Conservation (phyloP, 2,797 vertebrate species). For the Vespertilio murinus region DNA sequence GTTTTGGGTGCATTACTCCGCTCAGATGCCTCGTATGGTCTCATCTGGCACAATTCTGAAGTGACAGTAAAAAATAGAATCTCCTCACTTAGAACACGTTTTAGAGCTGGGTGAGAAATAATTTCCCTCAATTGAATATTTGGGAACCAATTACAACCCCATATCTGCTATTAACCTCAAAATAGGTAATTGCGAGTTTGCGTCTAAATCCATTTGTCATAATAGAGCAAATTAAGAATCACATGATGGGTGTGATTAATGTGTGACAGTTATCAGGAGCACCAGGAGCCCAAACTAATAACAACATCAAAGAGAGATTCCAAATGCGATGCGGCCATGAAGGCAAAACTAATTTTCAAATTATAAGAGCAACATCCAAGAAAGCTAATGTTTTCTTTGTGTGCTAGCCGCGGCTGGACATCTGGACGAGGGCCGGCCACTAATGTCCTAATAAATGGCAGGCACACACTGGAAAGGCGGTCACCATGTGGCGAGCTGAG, state of each 20-base stretch:
- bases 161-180: conserved; percentile 75
- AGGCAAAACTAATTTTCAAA: conserved; percentile 70
- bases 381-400: conserved; percentile 65
- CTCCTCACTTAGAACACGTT: conserved; percentile 72
- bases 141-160: conserved; percentile 75
- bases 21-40: conserved; percentile 49
- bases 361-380: conserved; percentile 67
- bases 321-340: conserved; percentile 65
- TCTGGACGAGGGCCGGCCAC: conserved; percentile 50
- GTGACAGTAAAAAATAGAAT: conserved; percentile 72
- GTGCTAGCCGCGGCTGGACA: conserved; percentile 50
- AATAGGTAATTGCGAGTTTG: conserved; percentile 76
- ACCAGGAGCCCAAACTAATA: conserved; percentile 66
- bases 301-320: conserved; percentile 74
- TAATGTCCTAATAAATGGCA: conserved; percentile 62
- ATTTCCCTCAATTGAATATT: conserved; percentile 77
- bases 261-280: conserved; percentile 66
- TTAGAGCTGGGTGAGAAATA: conserved; percentile 75
- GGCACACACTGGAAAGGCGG: conserved; percentile 34
- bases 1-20: background rate
- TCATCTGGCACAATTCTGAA: conserved; percentile 65
- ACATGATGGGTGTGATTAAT: conserved; percentile 66
- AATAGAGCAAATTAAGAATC: conserved; percentile 76
- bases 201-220: conserved; percentile 76
- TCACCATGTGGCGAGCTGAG: background rate